Conservation (phyloP, 2,113 vertebrate genomes). For the Synchiropus splendidus region DNA sequence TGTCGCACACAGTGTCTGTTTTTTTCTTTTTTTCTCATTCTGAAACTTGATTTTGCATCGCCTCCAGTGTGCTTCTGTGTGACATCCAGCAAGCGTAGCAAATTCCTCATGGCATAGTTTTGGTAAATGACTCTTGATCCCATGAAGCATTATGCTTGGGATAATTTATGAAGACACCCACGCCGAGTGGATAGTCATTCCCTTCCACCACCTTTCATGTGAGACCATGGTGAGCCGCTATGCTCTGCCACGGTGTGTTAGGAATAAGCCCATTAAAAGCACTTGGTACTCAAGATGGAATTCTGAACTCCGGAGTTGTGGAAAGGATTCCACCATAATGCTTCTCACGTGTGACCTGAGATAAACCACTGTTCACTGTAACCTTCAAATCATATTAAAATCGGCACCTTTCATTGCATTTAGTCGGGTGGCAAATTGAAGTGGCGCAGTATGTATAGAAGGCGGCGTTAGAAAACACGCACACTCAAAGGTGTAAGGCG, state of each 20-base stretch:
- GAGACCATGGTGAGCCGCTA: slow-evolving; percentile 54
- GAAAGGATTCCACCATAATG: slow-evolving; percentile 38
- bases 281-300: slow-evolving; percentile 50
- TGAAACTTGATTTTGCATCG: slow-evolving; percentile 30
- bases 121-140: slow-evolving; percentile 61
- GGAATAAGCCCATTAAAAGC: slow-evolving; percentile 54
- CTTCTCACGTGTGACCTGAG: slow-evolving; percentile 26
- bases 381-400: too few relatives aligned
- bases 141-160: slow-evolving; percentile 45
- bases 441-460: too few relatives aligned
- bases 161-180: slow-evolving; percentile 68
- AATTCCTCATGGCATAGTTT: slow-evolving; percentile 52
- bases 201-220: slow-evolving; percentile 63
- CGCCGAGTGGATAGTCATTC: slow-evolving; percentile 59
- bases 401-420: too few relatives aligned
- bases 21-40: slow-evolving; percentile 6
- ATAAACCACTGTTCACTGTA: slow-evolving; percentile 24
- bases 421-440: too few relatives aligned
- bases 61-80: slow-evolving; percentile 9
- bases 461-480: too few relatives aligned
- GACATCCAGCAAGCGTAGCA: slow-evolving; percentile 37
- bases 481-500: slow-evolving; percentile 15
- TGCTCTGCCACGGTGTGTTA: slow-evolving; percentile 57
- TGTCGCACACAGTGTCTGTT: slow-evolving; percentile 3
- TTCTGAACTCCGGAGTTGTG: slow-evolving; percentile 50